A percentile compares a stretch with the other conserved stretches of the same genome.
Evolutionary conservation across 64 coral and sea anemone genomes (phyloP).

Genomic region (Astreopora myriophthalma): DNA sequence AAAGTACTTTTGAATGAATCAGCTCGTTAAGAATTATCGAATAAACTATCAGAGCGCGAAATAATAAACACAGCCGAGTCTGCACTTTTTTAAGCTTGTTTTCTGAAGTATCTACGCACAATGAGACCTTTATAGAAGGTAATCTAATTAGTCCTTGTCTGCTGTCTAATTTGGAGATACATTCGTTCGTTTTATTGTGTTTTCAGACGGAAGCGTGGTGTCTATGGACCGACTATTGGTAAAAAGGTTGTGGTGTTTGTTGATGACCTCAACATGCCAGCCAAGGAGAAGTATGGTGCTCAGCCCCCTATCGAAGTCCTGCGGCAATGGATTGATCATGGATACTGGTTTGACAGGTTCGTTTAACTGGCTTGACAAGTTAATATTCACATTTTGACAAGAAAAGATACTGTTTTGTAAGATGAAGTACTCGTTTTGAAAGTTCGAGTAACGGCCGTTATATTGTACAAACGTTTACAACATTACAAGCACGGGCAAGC

Average conservation of each 20-base stretch:
- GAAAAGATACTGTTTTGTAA: neutral
- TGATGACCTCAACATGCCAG: conserved; percentile 98
- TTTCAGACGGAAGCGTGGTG: conserved; percentile 78
- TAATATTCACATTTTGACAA: too few relatives aligned
- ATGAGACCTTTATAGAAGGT: too few relatives aligned
- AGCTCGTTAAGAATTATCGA: too few relatives aligned
- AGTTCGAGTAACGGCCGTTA: neutral
- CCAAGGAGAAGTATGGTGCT: conserved; percentile 98
- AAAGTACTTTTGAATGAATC: too few relatives aligned
- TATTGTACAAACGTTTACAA: too few relatives aligned
- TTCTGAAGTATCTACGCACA: too few relatives aligned
- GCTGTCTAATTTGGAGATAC: neutral
- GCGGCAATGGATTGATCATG: conserved; percentile 92
- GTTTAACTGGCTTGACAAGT: neutral
- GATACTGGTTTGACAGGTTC: conserved; percentile 98
- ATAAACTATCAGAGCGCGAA: too few relatives aligned
- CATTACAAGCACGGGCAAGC: too few relatives aligned
- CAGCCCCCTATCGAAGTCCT: conserved; percentile 97
- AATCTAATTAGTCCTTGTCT: neutral
- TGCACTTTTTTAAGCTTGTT: too few relatives aligned
- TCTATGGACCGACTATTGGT: conserved; percentile 86
- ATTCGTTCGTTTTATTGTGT: neutral
- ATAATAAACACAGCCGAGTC: too few relatives aligned
- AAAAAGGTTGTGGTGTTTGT: conserved; percentile 97
- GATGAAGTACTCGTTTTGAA: too few relatives aligned